These are phyloP conservation scores for Trichechus manatus DNA, from an alignment of 2,113 vertebrate species.

Conservation along the genomic window DNA sequence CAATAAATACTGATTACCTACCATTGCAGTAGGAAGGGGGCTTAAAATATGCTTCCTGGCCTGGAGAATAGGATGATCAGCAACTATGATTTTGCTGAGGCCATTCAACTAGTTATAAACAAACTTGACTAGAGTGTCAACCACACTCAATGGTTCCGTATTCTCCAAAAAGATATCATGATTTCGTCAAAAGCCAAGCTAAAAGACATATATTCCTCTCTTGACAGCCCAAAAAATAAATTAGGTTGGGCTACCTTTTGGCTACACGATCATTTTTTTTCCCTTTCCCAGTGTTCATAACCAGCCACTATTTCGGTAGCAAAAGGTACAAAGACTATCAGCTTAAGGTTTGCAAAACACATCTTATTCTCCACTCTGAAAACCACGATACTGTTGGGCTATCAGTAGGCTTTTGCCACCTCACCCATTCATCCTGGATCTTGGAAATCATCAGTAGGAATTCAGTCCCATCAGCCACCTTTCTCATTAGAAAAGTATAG, in stretches of 20 bases:
- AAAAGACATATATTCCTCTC: conserved; percentile 12
- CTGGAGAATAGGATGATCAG: neutral
- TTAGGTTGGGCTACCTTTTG: neutral
- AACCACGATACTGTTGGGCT: neutral
- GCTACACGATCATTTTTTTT: neutral
- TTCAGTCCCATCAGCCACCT: neutral
- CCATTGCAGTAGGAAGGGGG: neutral
- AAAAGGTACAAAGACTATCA: neutral
- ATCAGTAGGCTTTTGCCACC: neutral
- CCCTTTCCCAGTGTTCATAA: neutral
- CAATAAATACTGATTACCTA: neutral
- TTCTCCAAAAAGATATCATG: neutral
- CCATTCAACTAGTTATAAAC: neutral
- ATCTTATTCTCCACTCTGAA: neutral
- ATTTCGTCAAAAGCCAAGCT: neutral
- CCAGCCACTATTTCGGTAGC: neutral
- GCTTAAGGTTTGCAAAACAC: neutral
- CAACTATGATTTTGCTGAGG: neutral
- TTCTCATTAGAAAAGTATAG: neutral
- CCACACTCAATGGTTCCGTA: neutral
- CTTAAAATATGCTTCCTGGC: neutral
- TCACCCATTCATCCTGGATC: neutral
- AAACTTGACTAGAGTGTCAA: neutral
- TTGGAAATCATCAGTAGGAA: neutral
- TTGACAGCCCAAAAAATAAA: neutral